Base-by-base conservation (phyloP, 2,797 vertebrate genomes). In the Manis pentadactyla region DNA sequence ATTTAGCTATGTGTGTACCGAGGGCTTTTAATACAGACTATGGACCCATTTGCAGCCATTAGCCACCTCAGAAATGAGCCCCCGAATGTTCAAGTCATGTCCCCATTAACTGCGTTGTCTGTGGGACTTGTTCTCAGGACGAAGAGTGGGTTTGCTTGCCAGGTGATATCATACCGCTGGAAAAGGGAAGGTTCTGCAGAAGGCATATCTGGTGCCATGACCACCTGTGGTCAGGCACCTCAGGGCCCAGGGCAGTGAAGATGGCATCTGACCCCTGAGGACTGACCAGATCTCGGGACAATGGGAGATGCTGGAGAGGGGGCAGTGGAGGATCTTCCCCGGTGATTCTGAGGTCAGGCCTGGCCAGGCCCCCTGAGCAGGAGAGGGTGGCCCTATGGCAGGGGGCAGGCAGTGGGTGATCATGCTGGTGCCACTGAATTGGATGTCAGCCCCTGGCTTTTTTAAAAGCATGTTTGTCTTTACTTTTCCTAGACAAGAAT, bases 31-130 rank as follows among this genome's bases (percentile, higher is more conserved):
- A 7, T 14, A 17, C 17, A 57, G 71, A 10, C 31, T 19, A 0
- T 42, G 6, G 49, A 25, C 69, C 29, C 46, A 0, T 51, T 37
- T 29, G 4, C 6, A 46, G 23, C 53, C 61, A 5, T 51, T 61
- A 75, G 7, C 37, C 19, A 0, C 19, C 4, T 49, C 31, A 55
- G 0, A 19, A 27, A 19, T 25, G 27, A 53, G 25, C 23, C 69
- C 27, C 17, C 0, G 12, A 0, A 9, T 51, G 23, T 39, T 57
- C 17, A 11, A 14, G n/a, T 7, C 12, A 1, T 7, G 18, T 34
- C 18, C 3, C 13, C 49, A 29, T 42, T 37, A 23, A 53, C n/a
- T 1, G 0, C 11, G 0, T 17, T 1, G 0, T 25, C 23, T 7
- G 2, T 46, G 57, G 57, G 10, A 10, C 15, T 57, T 9, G 0